Conservation (phyloP, 2,113 vertebrate species). For the Pimephales promelas region DNA sequence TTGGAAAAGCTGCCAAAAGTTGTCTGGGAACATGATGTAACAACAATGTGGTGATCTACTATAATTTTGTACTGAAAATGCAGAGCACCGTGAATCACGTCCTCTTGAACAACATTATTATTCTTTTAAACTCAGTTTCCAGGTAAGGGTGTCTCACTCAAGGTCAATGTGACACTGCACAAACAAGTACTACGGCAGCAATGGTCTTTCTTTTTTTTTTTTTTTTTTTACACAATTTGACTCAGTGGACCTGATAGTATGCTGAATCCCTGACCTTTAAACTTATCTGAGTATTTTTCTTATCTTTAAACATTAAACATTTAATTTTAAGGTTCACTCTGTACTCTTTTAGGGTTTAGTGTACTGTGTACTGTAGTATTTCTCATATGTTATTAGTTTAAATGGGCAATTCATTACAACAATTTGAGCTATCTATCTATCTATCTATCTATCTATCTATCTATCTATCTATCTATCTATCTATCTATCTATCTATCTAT, state of each 20-base stretch:
- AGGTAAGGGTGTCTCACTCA: slow-evolving; percentile 1
- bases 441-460: no score
- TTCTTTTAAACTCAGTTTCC: slow-evolving; percentile 2
- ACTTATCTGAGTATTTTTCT: background rate
- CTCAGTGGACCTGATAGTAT: background rate
- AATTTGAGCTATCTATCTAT: no score
- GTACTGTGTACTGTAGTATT: background rate
- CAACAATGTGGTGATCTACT: slow-evolving; percentile 7
- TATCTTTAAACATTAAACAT: slow-evolving; percentile 13
- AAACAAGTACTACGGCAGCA: slow-evolving; percentile 15
- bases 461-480: background rate
- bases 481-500: background rate
- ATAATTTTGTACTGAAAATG: slow-evolving; percentile 1
- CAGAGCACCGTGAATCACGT: background rate
- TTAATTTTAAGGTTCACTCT: background rate
- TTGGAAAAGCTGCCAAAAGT: slow-evolving; percentile 11
- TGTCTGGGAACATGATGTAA: slow-evolving; percentile 19
- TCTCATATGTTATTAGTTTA: background rate
- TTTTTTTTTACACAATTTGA: background rate
- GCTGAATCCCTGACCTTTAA: slow-evolving; percentile 4
- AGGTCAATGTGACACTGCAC: slow-evolving; percentile 16
- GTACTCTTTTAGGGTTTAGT: no score
- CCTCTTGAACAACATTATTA: background rate
- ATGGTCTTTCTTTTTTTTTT: no score
- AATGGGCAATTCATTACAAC: background rate